phyloP scores from a whole-genome alignment of 2,113 vertebrate genomes.

The Tyrannus savana region DNA sequence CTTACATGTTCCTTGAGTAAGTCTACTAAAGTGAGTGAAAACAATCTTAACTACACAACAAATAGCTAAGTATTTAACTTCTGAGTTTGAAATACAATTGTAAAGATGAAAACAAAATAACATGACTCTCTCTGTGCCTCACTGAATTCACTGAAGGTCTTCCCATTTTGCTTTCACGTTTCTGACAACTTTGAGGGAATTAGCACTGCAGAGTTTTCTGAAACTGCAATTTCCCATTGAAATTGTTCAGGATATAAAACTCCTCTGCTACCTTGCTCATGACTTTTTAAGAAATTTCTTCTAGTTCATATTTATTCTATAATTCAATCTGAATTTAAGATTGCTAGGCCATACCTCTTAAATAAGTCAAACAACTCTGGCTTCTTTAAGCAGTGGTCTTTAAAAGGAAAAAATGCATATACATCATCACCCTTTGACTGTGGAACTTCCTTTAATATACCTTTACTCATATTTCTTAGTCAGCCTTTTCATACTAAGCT shows the following conservation, averaged over 20 bases:
- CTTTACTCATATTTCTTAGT: not conserved
- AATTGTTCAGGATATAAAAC: not conserved
- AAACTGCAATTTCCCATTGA: not conserved
- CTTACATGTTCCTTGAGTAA: not conserved
- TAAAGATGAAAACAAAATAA: not conserved
- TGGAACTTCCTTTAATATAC: not conserved
- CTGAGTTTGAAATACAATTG: not conserved
- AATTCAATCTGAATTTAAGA: not conserved
- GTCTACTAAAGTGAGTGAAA: not conserved
- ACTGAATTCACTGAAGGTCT: not conserved
- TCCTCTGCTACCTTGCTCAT: not conserved
- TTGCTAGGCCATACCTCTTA: not conserved
- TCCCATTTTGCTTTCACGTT: not conserved
- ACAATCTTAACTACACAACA: not conserved
- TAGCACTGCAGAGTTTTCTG: not conserved
- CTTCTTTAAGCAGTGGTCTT: not conserved
- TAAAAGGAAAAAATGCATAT: not conserved
- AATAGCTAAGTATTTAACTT: not conserved
- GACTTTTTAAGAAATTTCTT: not conserved
- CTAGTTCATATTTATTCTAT: not conserved
- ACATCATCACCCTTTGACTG: not conserved
- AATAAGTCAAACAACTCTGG: not conserved
- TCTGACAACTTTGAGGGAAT: not conserved
- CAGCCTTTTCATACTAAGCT: not conserved
- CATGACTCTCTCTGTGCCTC: not conserved